Base-by-base conservation (phyloP, 2,888 invertebrate species). In the Poecilobothrus nobilitatus region DNA sequence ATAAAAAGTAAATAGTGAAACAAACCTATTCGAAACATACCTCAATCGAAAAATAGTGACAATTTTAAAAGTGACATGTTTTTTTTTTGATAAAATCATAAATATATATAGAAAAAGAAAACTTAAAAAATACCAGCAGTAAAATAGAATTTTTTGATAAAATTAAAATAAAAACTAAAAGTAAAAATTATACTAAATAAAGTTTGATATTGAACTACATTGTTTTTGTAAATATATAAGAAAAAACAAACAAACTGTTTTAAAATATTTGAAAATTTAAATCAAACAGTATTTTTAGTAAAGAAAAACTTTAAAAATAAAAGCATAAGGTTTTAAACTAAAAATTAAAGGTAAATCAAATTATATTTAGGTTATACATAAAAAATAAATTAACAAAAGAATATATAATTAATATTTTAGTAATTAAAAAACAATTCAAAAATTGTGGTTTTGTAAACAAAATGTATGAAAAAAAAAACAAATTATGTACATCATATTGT, bases 131-230 rank as follows among this genome's bases (percentile, higher is more conserved):
- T 37, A 34, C 12, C 8, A 71, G 65, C 27, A 2, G 5, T 27
- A 68, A 70, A 65, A 67, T 66, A 5, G 27, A 63, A n/a, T 67
- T 71, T 69, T 71, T 72, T 68, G 70, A 66, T 70, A 71, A 71
- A 71, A 71, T 68, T 53, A 63, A 21, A 63, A 22, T 22, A 22
- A 21, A 63, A 63, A 33, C 33, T 8, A 34, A 34, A 64, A 64
- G n/a, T 63, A 12, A 33, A 65, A 65, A 27, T n/a, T 34, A 65
- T 34, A 64, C 18, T 5, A 64, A 64, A 33, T 18, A 33, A 64
- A 63, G 21, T 63, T 20, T 22, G 22, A 15, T 64, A 65, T 33
- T 33, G 15, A 34, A 33, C 8, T 15, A 27, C 27, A 27, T 27
- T 27, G 2, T 27, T 27, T 27, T 27, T 27, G 27, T 27, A 27